Percentiles rank a stretch among this genome's conserved stretches.
Conservation (phyloP, 2,888 invertebrate species). For the Julus scandinavius region DNA sequence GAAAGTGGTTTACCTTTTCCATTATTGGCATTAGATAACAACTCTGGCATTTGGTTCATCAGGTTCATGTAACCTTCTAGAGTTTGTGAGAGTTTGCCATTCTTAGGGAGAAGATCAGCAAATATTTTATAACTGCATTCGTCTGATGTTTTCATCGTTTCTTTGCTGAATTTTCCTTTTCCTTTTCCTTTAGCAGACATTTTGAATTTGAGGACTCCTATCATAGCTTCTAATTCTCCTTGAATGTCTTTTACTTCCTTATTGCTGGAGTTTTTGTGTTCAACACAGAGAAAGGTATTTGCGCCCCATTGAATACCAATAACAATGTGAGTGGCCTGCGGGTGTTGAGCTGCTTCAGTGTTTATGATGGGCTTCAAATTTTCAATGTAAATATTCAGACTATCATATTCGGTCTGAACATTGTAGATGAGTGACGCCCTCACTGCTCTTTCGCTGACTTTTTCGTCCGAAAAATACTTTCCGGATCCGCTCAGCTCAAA, state of each 20-base stretch:
- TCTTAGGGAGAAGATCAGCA: neutral
- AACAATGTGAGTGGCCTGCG: neutral
- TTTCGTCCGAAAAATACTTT: neutral
- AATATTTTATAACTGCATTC: slow-evolving; percentile 14
- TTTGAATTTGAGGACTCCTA: neutral
- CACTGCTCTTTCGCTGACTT: neutral
- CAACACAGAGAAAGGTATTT: neutral
- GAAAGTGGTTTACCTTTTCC: neutral
- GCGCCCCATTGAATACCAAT: neutral
- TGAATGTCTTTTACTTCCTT: neutral
- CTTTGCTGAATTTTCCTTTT: neutral
- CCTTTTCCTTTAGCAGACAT: neutral
- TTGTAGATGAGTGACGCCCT: neutral
- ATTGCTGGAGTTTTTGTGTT: neutral
- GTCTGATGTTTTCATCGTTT: neutral
- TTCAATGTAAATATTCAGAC: neutral
- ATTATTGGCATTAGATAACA: neutral
- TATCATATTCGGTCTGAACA: neutral
- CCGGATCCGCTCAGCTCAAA: neutral
- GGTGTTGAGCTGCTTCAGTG: neutral
- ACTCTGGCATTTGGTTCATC: slow-evolving; percentile 9
- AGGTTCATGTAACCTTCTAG: neutral
- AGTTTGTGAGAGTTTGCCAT: neutral
- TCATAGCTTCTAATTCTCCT: neutral
- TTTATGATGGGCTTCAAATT: neutral